Conservation (phyloP, 37 sponge, comb jelly and placozoan species). For the Chondrilla cf. caribensis region DNA sequence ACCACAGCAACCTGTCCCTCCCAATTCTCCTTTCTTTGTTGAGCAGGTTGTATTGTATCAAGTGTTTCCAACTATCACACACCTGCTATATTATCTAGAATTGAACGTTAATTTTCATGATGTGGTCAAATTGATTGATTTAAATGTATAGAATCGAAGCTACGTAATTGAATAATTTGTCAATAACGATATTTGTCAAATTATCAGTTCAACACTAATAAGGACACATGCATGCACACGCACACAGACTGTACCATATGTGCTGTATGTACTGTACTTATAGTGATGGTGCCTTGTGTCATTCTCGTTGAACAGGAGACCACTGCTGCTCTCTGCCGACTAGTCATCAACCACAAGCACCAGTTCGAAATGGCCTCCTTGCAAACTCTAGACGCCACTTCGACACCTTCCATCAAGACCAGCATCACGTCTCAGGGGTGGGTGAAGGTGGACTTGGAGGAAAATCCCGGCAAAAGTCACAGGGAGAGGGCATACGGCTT, state of each 20-base stretch:
- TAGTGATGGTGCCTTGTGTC: background rate
- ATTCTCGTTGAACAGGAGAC: slow-evolving; percentile 62
- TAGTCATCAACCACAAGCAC: slow-evolving; percentile 70
- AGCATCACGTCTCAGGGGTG: slow-evolving; percentile 67
- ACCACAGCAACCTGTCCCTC: no score
- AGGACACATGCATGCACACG: background rate
- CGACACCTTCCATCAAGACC: slow-evolving; percentile 45
- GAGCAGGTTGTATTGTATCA: no score
- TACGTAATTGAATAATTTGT: no score
- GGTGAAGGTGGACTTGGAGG: slow-evolving; percentile 45
- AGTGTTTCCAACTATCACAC: no score
- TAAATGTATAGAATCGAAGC: no score
- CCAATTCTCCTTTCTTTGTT: no score
- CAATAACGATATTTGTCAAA: no score
- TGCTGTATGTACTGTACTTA: background rate
- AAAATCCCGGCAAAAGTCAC: background rate
- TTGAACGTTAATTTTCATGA: no score
- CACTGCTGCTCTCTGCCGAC: slow-evolving; percentile 74
- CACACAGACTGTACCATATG: background rate
- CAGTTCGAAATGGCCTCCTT: slow-evolving; percentile 82
- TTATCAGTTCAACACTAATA: no score
- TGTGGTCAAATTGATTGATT: no score
- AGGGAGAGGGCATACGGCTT: slow-evolving; percentile 16
- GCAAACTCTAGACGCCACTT: slow-evolving; percentile 23
- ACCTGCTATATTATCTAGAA: no score